Base-by-base conservation (phyloP, 2,888 invertebrate genomes). In the Thecocarcelia acutangulata region DNA sequence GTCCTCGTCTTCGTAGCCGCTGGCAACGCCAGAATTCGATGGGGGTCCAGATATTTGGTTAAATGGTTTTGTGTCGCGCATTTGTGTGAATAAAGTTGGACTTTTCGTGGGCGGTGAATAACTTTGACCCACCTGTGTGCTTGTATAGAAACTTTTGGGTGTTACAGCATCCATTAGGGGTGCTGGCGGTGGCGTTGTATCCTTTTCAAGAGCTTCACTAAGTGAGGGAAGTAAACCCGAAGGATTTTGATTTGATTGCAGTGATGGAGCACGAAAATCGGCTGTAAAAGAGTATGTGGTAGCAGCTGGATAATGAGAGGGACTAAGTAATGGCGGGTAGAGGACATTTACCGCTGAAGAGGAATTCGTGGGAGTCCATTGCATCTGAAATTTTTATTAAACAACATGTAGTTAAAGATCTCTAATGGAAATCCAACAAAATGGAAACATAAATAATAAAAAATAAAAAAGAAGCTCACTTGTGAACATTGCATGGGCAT, bases 281-380 rank as follows among this genome's bases (percentile, higher is more conserved):
- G 96, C 96, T 2, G 96, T 96, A 90, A 96, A 96, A 54, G 96
- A 96, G 87, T 96, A 96, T 0, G 96, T 96, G 37, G 95, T 94
- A 52, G 94, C 94, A 48, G 92, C 91, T 0, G 93, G 92, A 87
- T 95, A 94, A 63, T 93, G 90, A 24, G 93, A 92, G 0, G 95
- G 94, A 86, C 93, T 94, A 70, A 95, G 91, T 46, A 94, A 91
- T 85, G 93, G 94, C 58, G 94, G 94, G 89, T 93, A 94, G 28
- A 93, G 92, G 24, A 93, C 93, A 90, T 93, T 93, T 2, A 93
- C 93, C 0, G 94, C 93, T 0, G 94, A 93, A 0, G 93, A 87
- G 19, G 93, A 87, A 13, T 92, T 91, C 86, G 94, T 94, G 81
- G 94, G 94, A 83, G 94, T 94, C 95, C 96, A 96, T 90, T 95